Base-by-base conservation (phyloP, 2,888 invertebrate genomes). In the Tanypteryx hageni region DNA sequence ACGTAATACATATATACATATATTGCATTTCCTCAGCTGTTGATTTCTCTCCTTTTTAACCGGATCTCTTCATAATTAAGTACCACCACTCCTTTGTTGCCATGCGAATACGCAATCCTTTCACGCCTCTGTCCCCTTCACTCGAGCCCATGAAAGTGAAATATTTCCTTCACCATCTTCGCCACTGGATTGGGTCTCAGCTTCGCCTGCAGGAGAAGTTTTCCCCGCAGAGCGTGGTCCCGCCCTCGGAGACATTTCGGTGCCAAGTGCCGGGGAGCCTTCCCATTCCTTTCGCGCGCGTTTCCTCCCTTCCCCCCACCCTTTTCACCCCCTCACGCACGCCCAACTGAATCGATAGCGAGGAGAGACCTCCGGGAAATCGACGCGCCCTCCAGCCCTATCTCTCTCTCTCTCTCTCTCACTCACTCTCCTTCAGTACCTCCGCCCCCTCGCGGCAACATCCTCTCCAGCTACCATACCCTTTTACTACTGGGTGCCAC, bases 181-280 rank as follows among this genome's bases (percentile, higher is more conserved):
- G n/a, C 18, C 18, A n/a, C n/a, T 68, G 9, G 11, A 58, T n/a
- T 58, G n/a, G 18, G 18, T 59, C 59, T 31, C n/a, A 31, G 86
- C 59, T 59, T 22, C 61, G 86, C 61, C 86, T 86, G 86, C 61
- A 61, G 86, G 61, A 86, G 86, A 86, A 86, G 86, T 86, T 86
- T 86, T 27, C n/a, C 61, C 86, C 86, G 86, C 86, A 86, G 61
- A 64, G 86, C 61, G 59, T n/a, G 61, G 86, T 27, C 86, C 86
- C 86, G 86, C 86, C 89, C 89, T 89, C 64, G 89, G 89, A 89
- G 89, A 89, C 89, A 68, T 89, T 68, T 89, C 16, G 89, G 89
- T 31, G 68, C 89, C 86, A 61, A 22, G 61, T 27, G 27, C 22
- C 58, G n/a, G 22, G n/a, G 18, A 44, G 44, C 44, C 82, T 27